Evolutionary conservation across 2,113 vertebrate genomes (phyloP), one percentile per base, ranked within the genome.

Genomic region (Osmerus eperlanus): DNA sequence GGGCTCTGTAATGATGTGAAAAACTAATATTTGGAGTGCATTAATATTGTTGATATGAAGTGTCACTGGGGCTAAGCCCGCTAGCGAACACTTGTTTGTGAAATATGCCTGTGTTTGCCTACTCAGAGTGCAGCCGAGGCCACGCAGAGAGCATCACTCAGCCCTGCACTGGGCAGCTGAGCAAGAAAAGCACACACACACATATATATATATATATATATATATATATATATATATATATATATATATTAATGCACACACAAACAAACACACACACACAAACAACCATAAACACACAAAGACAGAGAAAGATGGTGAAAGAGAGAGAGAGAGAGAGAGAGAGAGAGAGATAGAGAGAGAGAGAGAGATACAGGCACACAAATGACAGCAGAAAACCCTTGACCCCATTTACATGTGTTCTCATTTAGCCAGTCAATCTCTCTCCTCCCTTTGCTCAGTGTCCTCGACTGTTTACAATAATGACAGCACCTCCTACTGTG

Each of bases 21-120:
- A 88, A 88, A 88, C 78, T 81, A 85, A 90, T 87, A 87, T 87
- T 89, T 87, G 83, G 78, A 86, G 80, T 81, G 62, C 75, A 84
- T 90, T 88, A 84, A 88, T 86, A 82, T 78, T 76, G 82, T 84
- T 85, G 84, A 87, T 87, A 71, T 74, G 81, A 76, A 82, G 81
- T 81, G 84, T 73, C 28, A 58, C 72, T 58, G 79, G 76, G 81
- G 79, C 75, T 80, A 71, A 81, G 73, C 77, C 75, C 72, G 67
- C 69, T 73, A 80, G 75, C 81, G 56, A 58, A n/a, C 0, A 32
- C 68, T 76, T 80, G 79, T 80, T 82, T 79, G 73, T 85, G 65
- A 78, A 84, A 85, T 75, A 78, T 84, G 81, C 75, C 51, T 32
- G 76, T 82, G 82, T 83, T 83, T 83, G 74, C 61, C 54, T 54